Conservation (phyloP, 37 sponge, comb jelly and placozoan genomes). For the Hormiphora californensis region DNA sequence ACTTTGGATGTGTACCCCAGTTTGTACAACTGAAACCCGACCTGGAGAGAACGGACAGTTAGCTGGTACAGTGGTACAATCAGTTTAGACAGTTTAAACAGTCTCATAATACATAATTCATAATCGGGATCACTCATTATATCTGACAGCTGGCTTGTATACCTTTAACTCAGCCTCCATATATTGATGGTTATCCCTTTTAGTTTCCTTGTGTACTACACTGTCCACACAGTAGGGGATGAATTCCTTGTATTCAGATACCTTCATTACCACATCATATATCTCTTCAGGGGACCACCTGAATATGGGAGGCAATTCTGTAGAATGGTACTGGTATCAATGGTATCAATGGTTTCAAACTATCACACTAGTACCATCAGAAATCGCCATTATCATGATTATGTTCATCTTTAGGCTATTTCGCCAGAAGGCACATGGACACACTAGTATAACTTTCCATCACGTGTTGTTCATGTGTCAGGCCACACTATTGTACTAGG, state of each 20-base stretch:
- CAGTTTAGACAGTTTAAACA: neutral
- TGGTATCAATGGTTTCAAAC: too few species aligned
- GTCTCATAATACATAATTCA: too few species aligned
- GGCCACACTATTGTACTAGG: too few species aligned
- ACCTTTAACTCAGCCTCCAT: conserved; percentile 51
- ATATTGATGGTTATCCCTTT: neutral
- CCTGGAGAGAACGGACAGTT: neutral
- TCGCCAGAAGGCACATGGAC: too few species aligned
- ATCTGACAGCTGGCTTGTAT: too few species aligned
- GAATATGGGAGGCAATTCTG: neutral
- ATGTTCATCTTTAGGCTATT: too few species aligned
- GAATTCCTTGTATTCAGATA: conserved; percentile 42
- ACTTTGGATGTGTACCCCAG: conserved; percentile 36
- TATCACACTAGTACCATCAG: too few species aligned
- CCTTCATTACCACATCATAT: conserved; percentile 29
- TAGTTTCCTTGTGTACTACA: neutral
- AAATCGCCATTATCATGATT: too few species aligned
- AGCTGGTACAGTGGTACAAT: neutral
- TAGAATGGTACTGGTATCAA: neutral
- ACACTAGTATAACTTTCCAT: too few species aligned
- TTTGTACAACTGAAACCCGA: conserved; percentile 24
- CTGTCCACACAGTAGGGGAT: conserved; percentile 34
- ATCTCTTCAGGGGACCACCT: conserved; percentile 52
- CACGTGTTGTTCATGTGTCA: too few species aligned
- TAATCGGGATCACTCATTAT: too few species aligned